phyloP scores from a whole-genome alignment of 2,888 invertebrate species.

The Lottia gigantea region DNA sequence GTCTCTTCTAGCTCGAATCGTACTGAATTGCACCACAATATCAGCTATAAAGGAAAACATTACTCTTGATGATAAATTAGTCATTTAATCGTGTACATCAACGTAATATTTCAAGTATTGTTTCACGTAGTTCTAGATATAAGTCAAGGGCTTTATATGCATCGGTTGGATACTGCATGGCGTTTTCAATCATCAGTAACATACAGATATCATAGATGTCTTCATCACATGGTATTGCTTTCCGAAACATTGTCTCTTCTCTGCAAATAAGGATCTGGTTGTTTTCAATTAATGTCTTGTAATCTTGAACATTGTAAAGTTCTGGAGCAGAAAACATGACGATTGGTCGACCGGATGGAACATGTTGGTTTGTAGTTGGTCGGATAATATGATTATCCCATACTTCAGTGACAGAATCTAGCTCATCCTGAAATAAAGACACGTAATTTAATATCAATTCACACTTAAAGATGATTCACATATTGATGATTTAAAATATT shows the following conservation, averaged over 20 bases:
- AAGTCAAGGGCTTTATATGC: background rate
- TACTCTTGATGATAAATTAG: no score
- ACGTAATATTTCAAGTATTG: no score
- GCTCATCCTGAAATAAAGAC: no score
- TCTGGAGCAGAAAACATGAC: constrained; percentile 1
- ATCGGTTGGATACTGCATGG: background rate
- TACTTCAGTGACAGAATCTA: background rate
- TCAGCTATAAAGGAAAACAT: no score
- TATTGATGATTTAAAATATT: no score
- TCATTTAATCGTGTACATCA: no score
- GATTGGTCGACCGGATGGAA: background rate
- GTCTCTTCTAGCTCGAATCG: no score
- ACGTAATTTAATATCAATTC: no score
- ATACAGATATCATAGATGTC: background rate
- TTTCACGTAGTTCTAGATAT: no score
- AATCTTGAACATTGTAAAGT: background rate
- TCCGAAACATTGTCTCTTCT: background rate
- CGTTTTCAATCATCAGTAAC: background rate
- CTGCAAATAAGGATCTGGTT: background rate
- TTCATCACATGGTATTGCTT: background rate
- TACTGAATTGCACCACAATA: no score
- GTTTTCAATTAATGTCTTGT: background rate
- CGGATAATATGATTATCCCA: constrained; percentile 1
- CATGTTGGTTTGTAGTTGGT: constrained; percentile 1
- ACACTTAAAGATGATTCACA: no score